phyloP scores from a whole-genome alignment of 92 coral and sea anemone genomes.

The Paramuricea clavata region DNA sequence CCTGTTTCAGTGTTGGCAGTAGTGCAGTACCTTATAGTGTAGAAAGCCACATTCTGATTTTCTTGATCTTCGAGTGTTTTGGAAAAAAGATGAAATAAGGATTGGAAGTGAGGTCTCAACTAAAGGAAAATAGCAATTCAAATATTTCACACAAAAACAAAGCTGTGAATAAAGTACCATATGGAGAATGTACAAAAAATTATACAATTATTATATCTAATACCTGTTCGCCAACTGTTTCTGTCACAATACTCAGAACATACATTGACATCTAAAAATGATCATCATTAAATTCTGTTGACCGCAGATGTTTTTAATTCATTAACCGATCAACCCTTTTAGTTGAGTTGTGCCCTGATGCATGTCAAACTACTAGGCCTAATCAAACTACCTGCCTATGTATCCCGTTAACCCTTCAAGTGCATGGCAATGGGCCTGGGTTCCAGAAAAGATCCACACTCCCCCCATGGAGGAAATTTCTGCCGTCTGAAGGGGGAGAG shows the following conservation, averaged over 20 bases:
- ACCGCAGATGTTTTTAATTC: background rate
- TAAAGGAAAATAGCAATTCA: conserved; percentile 40
- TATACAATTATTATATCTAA: background rate
- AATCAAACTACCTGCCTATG: no score
- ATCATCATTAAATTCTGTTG: conserved; percentile 6
- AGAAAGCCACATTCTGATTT: conserved; percentile 81
- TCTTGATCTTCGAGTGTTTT: conserved; percentile 89
- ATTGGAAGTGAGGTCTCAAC: conserved; percentile 90
- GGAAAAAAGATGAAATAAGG: conserved; percentile 85
- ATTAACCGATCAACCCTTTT: background rate
- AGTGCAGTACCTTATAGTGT: conserved; percentile 82
- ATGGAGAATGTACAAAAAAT: background rate
- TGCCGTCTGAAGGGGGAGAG: no score
- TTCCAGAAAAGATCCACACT: no score
- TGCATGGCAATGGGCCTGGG: no score
- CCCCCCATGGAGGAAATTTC: no score
- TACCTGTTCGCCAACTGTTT: conserved; percentile 94
- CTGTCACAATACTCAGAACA: conserved; percentile 91
- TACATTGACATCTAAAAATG: conserved; percentile 96
- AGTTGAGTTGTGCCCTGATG: background rate
- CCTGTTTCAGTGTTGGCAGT: no score
- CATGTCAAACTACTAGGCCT: no score
- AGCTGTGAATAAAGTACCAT: background rate
- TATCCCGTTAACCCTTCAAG: no score
- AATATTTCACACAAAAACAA: background rate